Evolutionary conservation across 2,888 invertebrate species (phyloP).

Genomic region (Linnaemya tessellans): DNA sequence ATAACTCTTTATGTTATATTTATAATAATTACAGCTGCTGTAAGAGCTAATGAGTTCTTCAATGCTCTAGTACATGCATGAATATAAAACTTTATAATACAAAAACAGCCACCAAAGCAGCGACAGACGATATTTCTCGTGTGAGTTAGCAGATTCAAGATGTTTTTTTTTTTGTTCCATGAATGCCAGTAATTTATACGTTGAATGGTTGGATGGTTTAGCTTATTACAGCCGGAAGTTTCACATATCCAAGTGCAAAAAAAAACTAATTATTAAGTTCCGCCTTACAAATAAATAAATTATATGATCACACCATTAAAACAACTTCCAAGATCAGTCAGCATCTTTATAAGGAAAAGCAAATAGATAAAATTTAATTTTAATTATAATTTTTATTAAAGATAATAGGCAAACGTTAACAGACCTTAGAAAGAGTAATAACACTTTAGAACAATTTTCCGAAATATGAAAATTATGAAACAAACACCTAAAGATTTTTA

Average conservation of each 20-base stretch:
- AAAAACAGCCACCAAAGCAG: not conserved
- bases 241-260: slow-evolving; percentile 11
- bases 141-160: slow-evolving; percentile 22
- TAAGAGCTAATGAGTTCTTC: slow-evolving; percentile 1
- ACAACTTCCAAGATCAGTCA: slow-evolving; percentile 11
- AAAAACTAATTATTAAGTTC: slow-evolving; percentile 42
- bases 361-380: not conserved
- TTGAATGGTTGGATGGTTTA: slow-evolving; percentile 3
- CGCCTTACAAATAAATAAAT: slow-evolving; percentile 35
- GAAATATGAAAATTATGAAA: no score
- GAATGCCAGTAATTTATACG: slow-evolving; percentile 15
- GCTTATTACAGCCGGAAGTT: slow-evolving; percentile 56
- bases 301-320: slow-evolving; percentile 34
- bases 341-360: slow-evolving; percentile 7
- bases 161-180: not conserved
- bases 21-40: slow-evolving; percentile 13
- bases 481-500: no score
- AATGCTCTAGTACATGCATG: not conserved
- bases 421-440: no score
- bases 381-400: not conserved
- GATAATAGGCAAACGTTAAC: no score
- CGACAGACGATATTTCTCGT: slow-evolving; percentile 1
- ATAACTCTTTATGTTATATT: not conserved
- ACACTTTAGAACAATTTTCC: no score
- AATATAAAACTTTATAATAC: no score